A percentile compares a stretch with the other conserved stretches of the same genome.
phyloP scores from a whole-genome alignment of 2,113 vertebrate genomes.

The Furnarius figulus region DNA sequence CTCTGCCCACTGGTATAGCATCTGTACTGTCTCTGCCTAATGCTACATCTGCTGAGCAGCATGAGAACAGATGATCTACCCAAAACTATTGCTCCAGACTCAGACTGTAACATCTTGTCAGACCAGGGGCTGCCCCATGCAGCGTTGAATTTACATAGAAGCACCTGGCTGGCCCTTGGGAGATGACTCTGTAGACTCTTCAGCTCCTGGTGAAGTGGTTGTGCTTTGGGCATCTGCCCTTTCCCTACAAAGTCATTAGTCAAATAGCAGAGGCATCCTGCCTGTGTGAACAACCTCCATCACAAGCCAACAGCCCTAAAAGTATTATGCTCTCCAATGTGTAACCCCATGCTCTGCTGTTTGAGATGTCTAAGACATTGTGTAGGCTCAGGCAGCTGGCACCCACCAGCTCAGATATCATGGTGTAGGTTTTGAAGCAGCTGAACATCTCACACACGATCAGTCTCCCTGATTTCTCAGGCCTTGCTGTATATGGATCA shows the following conservation, averaged over 20 bases:
- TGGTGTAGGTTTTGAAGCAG: not conserved
- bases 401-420: not conserved
- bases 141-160: not conserved
- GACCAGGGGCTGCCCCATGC: not conserved
- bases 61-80: not conserved
- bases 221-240: not conserved
- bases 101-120: not conserved
- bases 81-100: rapidly evolving
- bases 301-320: not conserved
- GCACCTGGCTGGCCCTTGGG: not conserved
- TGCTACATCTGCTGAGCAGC: rapidly evolving
- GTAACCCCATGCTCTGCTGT: not conserved
- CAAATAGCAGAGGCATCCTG: not conserved
- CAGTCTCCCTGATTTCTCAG: not conserved
- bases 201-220: not conserved
- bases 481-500: not conserved
- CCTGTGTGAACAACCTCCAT: not conserved
- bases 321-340: not conserved
- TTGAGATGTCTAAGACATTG: not conserved
- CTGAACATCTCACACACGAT: not conserved
- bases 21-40: not conserved
- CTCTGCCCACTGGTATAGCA: not conserved
- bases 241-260: not conserved
- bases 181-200: not conserved
- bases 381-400: not conserved